phyloP scores from a whole-genome alignment of 2,113 vertebrate genomes.

The Phaetusa simplex region DNA sequence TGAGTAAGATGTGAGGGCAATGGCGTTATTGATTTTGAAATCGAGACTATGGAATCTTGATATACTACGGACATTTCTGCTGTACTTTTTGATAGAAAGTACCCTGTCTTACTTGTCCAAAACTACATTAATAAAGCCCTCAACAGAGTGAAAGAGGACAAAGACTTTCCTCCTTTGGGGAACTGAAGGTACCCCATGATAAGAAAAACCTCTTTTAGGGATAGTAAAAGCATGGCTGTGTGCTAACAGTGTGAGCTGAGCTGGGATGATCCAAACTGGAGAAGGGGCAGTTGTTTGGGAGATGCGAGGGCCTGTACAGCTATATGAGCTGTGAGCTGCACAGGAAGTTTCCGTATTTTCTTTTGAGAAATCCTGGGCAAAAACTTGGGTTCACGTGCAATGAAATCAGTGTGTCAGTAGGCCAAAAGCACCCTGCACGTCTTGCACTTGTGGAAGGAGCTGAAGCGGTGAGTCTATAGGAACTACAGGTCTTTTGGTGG shows the following conservation, averaged over 20 bases:
- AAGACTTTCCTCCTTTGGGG: background rate
- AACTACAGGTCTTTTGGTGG: background rate
- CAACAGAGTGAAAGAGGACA: background rate
- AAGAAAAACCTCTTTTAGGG: rapidly evolving
- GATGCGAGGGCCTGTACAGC: background rate
- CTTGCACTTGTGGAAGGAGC: background rate
- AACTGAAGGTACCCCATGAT: background rate
- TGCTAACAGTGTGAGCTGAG: background rate
- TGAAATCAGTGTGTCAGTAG: background rate
- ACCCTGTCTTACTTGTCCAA: background rate
- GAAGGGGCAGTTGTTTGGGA: background rate
- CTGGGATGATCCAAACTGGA: background rate
- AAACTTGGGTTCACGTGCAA: background rate
- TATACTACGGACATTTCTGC: background rate
- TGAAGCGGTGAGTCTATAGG: background rate
- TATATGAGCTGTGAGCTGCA: background rate
- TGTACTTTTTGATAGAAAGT: background rate
- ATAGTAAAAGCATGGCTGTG: background rate
- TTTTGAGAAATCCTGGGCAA: background rate
- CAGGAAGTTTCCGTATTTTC: background rate
- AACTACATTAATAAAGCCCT: background rate
- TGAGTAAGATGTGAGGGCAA: background rate
- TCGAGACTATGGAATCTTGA: background rate
- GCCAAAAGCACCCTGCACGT: rapidly evolving
- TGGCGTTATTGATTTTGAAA: background rate